Conservation (phyloP, 92 coral and sea anemone species). For the Epizoanthus ramosus region DNA sequence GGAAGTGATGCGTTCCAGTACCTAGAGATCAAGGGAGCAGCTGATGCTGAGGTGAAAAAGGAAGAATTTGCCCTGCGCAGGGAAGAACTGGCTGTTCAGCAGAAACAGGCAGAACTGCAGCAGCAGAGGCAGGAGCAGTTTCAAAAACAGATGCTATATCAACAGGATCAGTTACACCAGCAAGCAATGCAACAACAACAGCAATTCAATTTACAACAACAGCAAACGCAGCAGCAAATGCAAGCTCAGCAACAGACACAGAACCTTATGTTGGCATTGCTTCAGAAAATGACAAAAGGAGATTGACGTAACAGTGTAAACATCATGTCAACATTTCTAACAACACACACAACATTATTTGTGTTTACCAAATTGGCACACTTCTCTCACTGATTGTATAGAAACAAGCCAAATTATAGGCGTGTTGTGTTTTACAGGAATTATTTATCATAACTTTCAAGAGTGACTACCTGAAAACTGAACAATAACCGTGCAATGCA, state of each 20-base stretch:
- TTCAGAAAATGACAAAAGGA: conserved; percentile 31
- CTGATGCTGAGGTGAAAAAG: conserved; percentile 39
- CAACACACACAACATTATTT: too few species aligned
- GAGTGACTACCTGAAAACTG: too few species aligned
- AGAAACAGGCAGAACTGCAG: conserved; percentile 6
- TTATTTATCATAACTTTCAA: too few species aligned
- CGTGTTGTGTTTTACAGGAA: too few species aligned
- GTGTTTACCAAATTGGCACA: too few species aligned
- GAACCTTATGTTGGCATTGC: conserved; percentile 40
- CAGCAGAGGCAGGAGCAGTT: conserved; percentile 46
- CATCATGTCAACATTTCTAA: too few species aligned
- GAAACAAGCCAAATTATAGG: too few species aligned
- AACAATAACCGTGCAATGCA: too few species aligned
- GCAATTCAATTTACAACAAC: conserved; percentile 44
- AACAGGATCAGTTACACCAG: conserved; percentile 53
- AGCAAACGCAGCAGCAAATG: conserved; percentile 29
- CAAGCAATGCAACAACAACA: conserved; percentile 32
- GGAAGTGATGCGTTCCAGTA: conserved; percentile 38
- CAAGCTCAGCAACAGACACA: conserved; percentile 38
- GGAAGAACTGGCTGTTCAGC: conserved; percentile 32
- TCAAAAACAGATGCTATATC: conserved; percentile 35
- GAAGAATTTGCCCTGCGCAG: conserved; percentile 43
- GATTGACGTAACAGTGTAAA: neutral
- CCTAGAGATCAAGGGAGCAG: conserved; percentile 42
- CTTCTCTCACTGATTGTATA: too few species aligned